These are phyloP conservation scores for Dromococcyx pavoninus DNA, from an alignment of 2,797 vertebrate species.

Conservation along the genomic window DNA sequence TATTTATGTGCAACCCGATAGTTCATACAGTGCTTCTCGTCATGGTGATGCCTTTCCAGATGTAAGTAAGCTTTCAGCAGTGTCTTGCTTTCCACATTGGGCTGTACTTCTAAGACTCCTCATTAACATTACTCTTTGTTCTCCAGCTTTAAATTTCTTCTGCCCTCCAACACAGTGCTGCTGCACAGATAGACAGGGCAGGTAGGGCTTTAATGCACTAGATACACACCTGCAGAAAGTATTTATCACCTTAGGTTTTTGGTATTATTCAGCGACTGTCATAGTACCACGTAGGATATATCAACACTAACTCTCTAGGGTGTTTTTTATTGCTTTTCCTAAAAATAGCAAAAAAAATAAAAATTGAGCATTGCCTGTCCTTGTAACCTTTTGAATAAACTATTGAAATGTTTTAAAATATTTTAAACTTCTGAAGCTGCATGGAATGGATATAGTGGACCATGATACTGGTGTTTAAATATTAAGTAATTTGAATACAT, in stretches of 20 bases:
- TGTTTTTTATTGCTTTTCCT: not conserved
- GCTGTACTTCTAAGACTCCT: not conserved
- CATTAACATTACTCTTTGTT: fast-evolving
- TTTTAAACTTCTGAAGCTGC: not conserved
- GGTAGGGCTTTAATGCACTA: not conserved
- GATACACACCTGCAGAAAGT: not conserved
- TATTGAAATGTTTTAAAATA: not conserved
- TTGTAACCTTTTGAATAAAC: not conserved
- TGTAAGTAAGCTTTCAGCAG: not conserved
- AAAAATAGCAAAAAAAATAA: not conserved
- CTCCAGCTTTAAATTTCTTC: not conserved
- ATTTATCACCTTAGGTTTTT: not conserved
- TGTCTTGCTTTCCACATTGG: not conserved
- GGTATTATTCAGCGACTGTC: not conserved
- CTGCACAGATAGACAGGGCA: not conserved
- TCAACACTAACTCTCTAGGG: not conserved
- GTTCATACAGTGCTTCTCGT: not conserved
- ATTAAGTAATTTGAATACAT: not conserved
- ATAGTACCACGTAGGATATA: not conserved
- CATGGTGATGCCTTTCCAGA: fast-evolving
- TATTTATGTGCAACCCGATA: not conserved
- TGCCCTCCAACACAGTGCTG: not conserved
- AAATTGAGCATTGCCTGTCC: not conserved
- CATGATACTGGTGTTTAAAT: not conserved
- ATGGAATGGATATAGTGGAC: not conserved